Conservation (phyloP, 2,888 invertebrate species). For the Palloptera scutellata region DNA sequence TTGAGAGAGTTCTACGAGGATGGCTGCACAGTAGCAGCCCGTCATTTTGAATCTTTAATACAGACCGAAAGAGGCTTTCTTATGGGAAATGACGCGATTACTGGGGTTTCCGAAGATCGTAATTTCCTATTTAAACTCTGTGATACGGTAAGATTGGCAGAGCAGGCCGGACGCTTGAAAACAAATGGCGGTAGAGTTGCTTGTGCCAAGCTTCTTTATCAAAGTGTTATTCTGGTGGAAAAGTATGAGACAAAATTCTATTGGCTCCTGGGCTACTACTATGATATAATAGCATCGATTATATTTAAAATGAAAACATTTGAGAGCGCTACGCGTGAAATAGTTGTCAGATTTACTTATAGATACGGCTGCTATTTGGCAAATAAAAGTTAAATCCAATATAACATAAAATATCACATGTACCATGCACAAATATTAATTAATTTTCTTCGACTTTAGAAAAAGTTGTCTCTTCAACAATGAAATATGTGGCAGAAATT, state of each 20-base stretch:
- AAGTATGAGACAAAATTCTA: conserved; percentile 44
- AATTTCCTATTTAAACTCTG: conserved; percentile 46
- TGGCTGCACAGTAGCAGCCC: conserved; percentile 49
- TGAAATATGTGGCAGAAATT: no score
- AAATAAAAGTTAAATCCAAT: no score
- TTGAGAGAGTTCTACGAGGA: conserved; percentile 49
- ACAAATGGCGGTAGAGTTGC: conserved; percentile 42
- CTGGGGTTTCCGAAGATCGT: conserved; percentile 42
- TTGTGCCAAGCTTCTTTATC: conserved; percentile 46
- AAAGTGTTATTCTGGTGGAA: conserved; percentile 47
- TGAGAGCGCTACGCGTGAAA: conserved; percentile 43
- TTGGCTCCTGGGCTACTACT: conserved; percentile 47
- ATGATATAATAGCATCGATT: conserved; percentile 44
- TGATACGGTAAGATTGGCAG: conserved; percentile 51
- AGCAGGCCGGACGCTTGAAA: conserved; percentile 41
- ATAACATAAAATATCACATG: no score
- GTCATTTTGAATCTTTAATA: conserved; percentile 47
- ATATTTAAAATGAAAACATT: conserved; percentile 39
- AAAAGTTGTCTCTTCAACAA: no score
- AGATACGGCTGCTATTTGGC: conserved; percentile 42
- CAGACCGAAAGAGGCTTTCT: conserved; percentile 46
- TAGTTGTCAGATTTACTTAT: conserved; percentile 49
- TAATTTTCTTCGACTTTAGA: no score
- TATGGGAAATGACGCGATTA: conserved; percentile 40
- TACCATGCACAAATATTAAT: no score